These are phyloP conservation scores for Trissolcus brochymenae DNA, from an alignment of 2,888 invertebrate species.

Conservation along the genomic window DNA sequence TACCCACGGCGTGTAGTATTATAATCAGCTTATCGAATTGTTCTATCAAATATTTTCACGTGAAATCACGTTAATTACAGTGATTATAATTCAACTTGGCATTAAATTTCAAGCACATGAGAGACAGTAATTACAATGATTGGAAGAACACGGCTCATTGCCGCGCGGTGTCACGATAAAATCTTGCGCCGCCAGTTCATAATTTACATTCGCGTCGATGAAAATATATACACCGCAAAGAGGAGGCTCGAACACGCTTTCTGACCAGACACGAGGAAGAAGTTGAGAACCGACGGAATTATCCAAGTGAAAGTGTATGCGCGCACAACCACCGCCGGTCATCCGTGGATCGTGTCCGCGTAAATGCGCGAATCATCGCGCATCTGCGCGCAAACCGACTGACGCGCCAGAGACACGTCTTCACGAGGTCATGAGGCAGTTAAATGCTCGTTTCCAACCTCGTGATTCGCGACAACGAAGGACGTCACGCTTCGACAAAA, in stretches of 20 bases:
- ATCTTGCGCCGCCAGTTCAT: conserved; percentile 52
- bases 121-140: conserved; percentile 56
- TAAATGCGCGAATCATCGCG: conserved; percentile 52
- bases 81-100: conserved; percentile 57
- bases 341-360: conserved; percentile 12
- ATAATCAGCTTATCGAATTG: conserved; percentile 59
- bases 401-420: conserved; percentile 47
- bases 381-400: conserved; percentile 44
- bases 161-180: conserved; percentile 55
- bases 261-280: conserved; percentile 54
- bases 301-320: conserved; percentile 48
- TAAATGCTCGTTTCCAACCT: conserved; percentile 54
- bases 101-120: conserved; percentile 51
- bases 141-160: conserved; percentile 57
- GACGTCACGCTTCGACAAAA: conserved; percentile 56
- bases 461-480: conserved; percentile 55
- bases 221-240: conserved; percentile 20
- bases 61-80: conserved; percentile 57
- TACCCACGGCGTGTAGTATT: conserved; percentile 46
- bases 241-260: conserved; percentile 49
- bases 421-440: conserved; percentile 54
- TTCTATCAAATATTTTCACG: conserved; percentile 58
- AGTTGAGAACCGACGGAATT: conserved; percentile 39
- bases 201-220: conserved; percentile 55
- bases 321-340: not conserved